Base-by-base conservation (phyloP, 2,888 invertebrate species). In the Liodrosophila aerea region DNA sequence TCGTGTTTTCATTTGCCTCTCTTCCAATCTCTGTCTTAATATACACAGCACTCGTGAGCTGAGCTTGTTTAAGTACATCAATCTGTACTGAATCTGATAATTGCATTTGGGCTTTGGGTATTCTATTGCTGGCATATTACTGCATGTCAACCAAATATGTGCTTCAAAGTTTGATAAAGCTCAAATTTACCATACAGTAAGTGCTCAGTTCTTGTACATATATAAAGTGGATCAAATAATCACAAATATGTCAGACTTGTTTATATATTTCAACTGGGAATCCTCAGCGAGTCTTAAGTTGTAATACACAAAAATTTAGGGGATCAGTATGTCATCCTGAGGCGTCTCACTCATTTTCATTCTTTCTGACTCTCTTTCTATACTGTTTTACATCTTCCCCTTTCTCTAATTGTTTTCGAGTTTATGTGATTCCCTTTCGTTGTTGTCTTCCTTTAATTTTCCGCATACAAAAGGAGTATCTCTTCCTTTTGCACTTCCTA, bases 361-460 rank as follows among this genome's bases (percentile, higher is more conserved):
- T 22, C 22, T 22, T 2, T 5, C 22, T 5, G 22, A 22, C 22
- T 22, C 22, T 22, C 22, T 22, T 36, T 3, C 1, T 13, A 2
- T 18, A 5, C n/a, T n/a, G 47, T 37, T 40, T 12, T 22, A 9
- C n/a, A n/a, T n/a, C n/a, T 13, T 12, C 8, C 13, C 1, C 1
- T n/a, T 29, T 4, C 5, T 9, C 1, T 33, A n/a, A 39, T n/a
- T 1, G 16, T 44, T 16, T 41, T 36, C 16, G 11, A 8, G 15
- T 39, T 30, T 7, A 18, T 34, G 33, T 39, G 16, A 37, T 40
- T 41, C 29, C 29, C 13, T 13, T 30, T 15, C 43, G 8, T 13
- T 9, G 16, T 39, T 33, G 18, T 47, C 18, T 33, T 22, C 8
- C 12, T 15, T 74, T 77, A 63, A 67, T 65, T 71, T 74, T 64